These are phyloP conservation scores for Melospiza melodia DNA, from an alignment of 2,113 vertebrate species.

Conservation along the genomic window DNA sequence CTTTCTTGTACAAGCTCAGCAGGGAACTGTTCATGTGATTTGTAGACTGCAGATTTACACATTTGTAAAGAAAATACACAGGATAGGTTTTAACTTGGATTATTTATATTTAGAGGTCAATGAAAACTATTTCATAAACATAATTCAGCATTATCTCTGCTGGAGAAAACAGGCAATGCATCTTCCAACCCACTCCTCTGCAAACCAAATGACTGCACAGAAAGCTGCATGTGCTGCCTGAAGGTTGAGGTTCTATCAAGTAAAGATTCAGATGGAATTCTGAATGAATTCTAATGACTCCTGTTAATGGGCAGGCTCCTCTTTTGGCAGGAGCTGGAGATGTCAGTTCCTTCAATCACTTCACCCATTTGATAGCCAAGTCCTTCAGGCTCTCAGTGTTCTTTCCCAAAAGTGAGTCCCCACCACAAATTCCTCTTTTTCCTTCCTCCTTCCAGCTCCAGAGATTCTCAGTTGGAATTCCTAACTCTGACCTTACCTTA, in stretches of 20 bases:
- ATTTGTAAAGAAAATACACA: not conserved
- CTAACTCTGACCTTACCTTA: not conserved
- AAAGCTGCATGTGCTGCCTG: not conserved
- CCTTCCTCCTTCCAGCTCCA: not conserved
- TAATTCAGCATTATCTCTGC: not conserved
- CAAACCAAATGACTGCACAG: not conserved
- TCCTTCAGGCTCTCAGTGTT: not conserved
- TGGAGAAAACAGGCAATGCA: not conserved
- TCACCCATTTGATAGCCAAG: not conserved
- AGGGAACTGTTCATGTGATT: conserved; percentile 94
- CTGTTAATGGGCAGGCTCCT: not conserved
- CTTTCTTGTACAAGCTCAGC: conserved; percentile 87
- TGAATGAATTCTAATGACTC: not conserved
- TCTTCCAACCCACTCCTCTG: not conserved
- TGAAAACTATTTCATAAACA: not conserved
- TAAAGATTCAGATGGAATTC: too few species aligned
- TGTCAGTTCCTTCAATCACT: not conserved
- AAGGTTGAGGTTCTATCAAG: not conserved
- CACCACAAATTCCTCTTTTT: not conserved
- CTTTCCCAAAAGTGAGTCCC: not conserved
- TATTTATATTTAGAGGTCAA: not conserved
- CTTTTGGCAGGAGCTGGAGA: not conserved
- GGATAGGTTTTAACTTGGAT: not conserved
- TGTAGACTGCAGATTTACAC: conserved; percentile 70
- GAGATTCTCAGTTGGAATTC: not conserved